A percentile compares a stretch with the other conserved stretches of the same genome.
phyloP scores from a whole-genome alignment of 2,888 invertebrate genomes.

The Caenorhabditis angaria region DNA sequence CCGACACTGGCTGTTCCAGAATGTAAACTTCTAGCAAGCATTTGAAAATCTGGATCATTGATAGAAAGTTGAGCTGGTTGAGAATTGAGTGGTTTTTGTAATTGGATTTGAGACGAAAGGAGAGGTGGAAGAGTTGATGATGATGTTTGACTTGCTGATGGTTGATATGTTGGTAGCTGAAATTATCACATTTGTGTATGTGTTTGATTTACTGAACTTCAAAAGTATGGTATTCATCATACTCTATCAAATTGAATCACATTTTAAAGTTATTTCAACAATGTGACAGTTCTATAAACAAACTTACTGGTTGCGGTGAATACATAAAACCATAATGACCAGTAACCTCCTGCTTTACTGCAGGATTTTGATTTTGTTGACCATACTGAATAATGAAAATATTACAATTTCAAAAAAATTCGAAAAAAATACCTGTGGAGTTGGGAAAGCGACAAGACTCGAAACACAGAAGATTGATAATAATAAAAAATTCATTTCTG shows the following conservation, averaged over 20 bases:
- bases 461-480: background rate
- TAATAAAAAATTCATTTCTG: background rate
- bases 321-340: slow-evolving; percentile 32
- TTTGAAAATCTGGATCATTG: slow-evolving; percentile 40
- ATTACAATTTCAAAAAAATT: background rate
- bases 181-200: too few species aligned
- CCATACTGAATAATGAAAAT: background rate
- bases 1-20: slow-evolving; percentile 26
- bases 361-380: background rate
- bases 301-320: slow-evolving; percentile 26
- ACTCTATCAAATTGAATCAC: too few species aligned
- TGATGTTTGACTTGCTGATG: too few species aligned
- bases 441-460: background rate
- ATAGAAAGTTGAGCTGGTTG: slow-evolving; percentile 10
- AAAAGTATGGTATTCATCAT: too few species aligned
- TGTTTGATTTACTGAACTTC: too few species aligned
- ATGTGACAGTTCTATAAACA: too few species aligned
- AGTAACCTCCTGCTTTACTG: background rate
- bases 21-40: slow-evolving; percentile 38
- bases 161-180: background rate
- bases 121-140: background rate
- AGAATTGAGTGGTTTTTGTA: background rate
- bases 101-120: background rate
- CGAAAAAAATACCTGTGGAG: background rate
- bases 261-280: too few species aligned